Evolutionary conservation across 1,140 invertebrate genomes (phyloP).

Genomic region (Drosophila prosaltans): DNA sequence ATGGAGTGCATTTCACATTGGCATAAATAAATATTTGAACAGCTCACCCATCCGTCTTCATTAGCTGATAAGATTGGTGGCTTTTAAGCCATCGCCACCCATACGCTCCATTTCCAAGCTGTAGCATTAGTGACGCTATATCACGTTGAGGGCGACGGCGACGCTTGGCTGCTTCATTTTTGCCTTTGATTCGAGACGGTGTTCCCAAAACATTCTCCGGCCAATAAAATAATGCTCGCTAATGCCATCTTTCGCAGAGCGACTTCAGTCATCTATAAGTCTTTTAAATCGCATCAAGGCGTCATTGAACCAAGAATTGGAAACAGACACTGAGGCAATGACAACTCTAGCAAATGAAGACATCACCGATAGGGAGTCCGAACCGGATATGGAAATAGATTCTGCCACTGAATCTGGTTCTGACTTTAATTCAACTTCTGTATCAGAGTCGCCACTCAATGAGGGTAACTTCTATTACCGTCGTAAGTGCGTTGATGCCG

Average conservation of each 20-base stretch:
- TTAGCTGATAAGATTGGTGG: slow-evolving; percentile 42
- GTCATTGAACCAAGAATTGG: slow-evolving; percentile 40
- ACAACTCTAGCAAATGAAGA: slow-evolving; percentile 35
- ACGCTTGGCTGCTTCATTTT: neutral
- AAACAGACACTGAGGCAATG: slow-evolving; percentile 8
- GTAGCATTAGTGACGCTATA: slow-evolving; percentile 19
- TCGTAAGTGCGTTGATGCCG: slow-evolving; percentile 60
- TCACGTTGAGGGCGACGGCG: slow-evolving; percentile 1
- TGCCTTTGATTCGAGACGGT: neutral
- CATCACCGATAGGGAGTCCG: slow-evolving; percentile 11
- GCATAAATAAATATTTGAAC: slow-evolving; percentile 53
- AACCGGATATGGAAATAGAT: neutral
- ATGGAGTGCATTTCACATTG: slow-evolving; percentile 1
- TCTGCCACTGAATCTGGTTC: neutral
- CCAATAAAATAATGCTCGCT: slow-evolving; percentile 8
- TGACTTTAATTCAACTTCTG: neutral
- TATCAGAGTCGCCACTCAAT: neutral
- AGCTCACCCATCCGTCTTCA: slow-evolving; percentile 59
- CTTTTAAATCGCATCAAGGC: slow-evolving; percentile 48
- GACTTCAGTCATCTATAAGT: slow-evolving; percentile 48
- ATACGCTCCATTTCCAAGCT: neutral
- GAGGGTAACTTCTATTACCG: slow-evolving; percentile 47
- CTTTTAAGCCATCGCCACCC: slow-evolving; percentile 16
- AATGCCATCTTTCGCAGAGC: slow-evolving; percentile 46
- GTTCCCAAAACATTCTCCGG: neutral